A percentile compares a stretch with the other conserved stretches of the same genome.
phyloP scores from a whole-genome alignment of 2,888 invertebrate species.

The Aquatica leii region DNA sequence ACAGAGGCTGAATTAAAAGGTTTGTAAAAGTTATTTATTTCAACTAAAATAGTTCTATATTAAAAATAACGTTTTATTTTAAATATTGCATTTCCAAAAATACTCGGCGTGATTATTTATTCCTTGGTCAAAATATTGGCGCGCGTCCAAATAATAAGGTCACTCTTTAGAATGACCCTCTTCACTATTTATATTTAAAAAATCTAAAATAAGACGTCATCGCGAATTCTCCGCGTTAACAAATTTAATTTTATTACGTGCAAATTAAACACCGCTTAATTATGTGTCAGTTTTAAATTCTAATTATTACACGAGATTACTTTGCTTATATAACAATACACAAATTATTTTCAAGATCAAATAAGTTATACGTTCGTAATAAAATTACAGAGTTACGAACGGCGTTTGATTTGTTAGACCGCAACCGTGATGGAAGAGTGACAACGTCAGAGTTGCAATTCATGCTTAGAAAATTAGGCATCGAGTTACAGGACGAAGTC shows the following conservation, averaged over 20 bases:
- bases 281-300: background rate
- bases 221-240: background rate
- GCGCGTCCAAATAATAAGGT: constrained; percentile 18
- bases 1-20: constrained; percentile 60
- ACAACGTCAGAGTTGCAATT: constrained; percentile 78
- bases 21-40: constrained; percentile 45
- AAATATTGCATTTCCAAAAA: constrained; percentile 22
- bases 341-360: background rate
- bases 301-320: too few relatives aligned
- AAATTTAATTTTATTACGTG: background rate
- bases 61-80: constrained; percentile 10
- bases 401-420: constrained; percentile 79
- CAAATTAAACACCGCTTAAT: background rate
- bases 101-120: background rate
- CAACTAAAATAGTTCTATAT: background rate
- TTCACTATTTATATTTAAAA: constrained; percentile 24
- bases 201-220: constrained; percentile 4
- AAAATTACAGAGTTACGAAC: constrained; percentile 72
- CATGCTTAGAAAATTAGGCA: constrained; percentile 81
- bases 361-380: background rate
- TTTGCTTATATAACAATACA: too few relatives aligned
- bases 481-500: constrained; percentile 77
- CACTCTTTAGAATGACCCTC: constrained; percentile 23
- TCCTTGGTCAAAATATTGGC: constrained; percentile 21
- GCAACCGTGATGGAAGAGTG: constrained; percentile 80